Evolutionary conservation across 2,797 vertebrate genomes (phyloP), one percentile per base, ranked within the genome.

Genomic region (Megaceryle alcyon): DNA sequence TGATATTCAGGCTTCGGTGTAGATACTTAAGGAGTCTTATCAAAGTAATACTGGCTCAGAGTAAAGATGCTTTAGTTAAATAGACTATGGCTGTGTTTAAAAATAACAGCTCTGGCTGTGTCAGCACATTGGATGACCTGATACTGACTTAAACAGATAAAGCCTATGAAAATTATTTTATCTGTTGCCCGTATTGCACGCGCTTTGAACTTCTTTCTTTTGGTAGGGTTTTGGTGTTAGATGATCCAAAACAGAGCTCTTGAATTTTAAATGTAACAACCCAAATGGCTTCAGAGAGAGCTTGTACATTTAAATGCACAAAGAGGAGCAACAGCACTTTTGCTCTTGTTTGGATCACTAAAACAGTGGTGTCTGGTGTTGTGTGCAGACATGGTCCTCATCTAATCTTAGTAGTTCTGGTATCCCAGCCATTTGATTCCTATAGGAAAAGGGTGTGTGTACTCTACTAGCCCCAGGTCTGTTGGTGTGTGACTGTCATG

Each of bases 11-110:
- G 28, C 88, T 89, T 89, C 51, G 56, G 57, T 78, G 44, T 41
- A 57, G 82, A 60, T 94, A 72, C 96, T 96, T 97, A 96, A 95
- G 88, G 69, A 96, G 91, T 92, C 87, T 96, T 97, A 94, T 83
- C 81, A 97, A 96, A 97, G 84, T 94, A 97, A 95, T 96, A 87
- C 91, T 97, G 95, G 89, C 94, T 97, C 92, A 96, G 94, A 92
- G 79, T 96, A 94, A 97, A 96, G 95, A 95, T 97, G 94, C 94
- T 97, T 97, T 97, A 96, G 93, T 93, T 95, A 96, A 96, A 96
- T 79, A 95, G 94, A 96, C 89, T 92, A 20, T 87, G 91, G 37
- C 91, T 92, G 88, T 94, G 96, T 94, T 96, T 96, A 97, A 96
- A 97, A 97, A 96, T 97, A 96, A 96, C 96, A 82, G 68, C 91